These are phyloP conservation scores for Diadegma fenestrale DNA, from an alignment of 2,888 invertebrate species.

Conservation along the genomic window DNA sequence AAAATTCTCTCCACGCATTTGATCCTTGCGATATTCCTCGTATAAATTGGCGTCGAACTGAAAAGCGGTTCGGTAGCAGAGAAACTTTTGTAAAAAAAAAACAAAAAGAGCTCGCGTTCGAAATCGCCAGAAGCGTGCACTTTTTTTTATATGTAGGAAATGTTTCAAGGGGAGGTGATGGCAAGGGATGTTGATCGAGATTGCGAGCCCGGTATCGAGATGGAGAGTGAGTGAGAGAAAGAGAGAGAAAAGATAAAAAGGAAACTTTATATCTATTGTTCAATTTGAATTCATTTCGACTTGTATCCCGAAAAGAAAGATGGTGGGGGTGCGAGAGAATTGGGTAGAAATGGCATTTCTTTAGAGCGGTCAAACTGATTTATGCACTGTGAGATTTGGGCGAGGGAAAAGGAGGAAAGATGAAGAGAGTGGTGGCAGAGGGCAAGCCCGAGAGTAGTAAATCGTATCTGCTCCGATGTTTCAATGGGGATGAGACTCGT, in stretches of 20 bases:
- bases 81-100: constrained; percentile 34
- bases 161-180: constrained; percentile 17
- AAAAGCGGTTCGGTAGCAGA: not conserved
- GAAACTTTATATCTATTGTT: constrained; percentile 19
- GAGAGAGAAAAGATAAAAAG: not conserved
- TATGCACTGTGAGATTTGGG: constrained; percentile 42
- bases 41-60: not conserved
- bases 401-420: not conserved
- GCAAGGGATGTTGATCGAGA: not conserved
- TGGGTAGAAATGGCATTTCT: constrained; percentile 59
- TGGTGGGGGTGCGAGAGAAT: constrained; percentile 4
- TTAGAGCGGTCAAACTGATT: constrained; percentile 63
- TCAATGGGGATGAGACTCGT: constrained; percentile 16
- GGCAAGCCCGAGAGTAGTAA: constrained; percentile 45
- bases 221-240: not conserved
- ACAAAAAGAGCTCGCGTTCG: constrained; percentile 42
- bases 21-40: not conserved
- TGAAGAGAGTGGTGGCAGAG: constrained; percentile 27
- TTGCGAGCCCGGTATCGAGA: not conserved
- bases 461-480: constrained; percentile 33
- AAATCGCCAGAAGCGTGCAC: constrained; percentile 42
- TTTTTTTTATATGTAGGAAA: constrained; percentile 27
- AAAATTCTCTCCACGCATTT: not conserved
- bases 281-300: constrained; percentile 21
- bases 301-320: constrained; percentile 26